phyloP scores from a whole-genome alignment of 2,888 invertebrate genomes.

The Cancer borealis region DNA sequence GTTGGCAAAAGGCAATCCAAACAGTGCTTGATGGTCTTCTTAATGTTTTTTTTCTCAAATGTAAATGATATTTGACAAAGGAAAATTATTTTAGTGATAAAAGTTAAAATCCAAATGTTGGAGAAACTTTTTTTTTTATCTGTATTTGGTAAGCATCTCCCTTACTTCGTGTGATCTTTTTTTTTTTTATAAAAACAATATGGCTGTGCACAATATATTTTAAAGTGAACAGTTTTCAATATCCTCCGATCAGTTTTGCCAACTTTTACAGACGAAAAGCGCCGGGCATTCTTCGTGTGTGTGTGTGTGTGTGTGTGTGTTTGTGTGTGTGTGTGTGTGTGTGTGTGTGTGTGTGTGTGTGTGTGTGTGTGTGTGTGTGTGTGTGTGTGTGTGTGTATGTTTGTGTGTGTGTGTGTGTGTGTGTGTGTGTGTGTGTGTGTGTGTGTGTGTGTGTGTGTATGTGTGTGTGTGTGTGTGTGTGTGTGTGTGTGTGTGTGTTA shows the following conservation, averaged over 20 bases:
- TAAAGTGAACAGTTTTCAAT: background rate
- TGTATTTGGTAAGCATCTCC: constrained; percentile 11
- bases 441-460: no score
- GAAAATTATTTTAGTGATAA: background rate
- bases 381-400: no score
- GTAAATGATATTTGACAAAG: background rate
- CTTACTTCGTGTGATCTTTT: background rate
- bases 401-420: no score
- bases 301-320: constrained; percentile 15
- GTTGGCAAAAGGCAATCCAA: background rate
- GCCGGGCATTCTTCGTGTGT: no score
- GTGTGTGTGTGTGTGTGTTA: no score
- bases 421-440: no score
- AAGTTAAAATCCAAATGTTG: background rate
- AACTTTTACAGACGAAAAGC: background rate
- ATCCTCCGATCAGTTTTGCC: background rate
- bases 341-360: constrained; percentile 37
- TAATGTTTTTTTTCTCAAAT: background rate
- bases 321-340: no score
- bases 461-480: no score
- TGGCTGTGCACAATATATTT: background rate
- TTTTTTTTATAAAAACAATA: background rate
- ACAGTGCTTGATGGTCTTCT: no score
- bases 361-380: background rate
- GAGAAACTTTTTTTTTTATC: background rate